Base-by-base conservation (phyloP, 2,888 invertebrate species). In the Kryphioiulus occultus region DNA sequence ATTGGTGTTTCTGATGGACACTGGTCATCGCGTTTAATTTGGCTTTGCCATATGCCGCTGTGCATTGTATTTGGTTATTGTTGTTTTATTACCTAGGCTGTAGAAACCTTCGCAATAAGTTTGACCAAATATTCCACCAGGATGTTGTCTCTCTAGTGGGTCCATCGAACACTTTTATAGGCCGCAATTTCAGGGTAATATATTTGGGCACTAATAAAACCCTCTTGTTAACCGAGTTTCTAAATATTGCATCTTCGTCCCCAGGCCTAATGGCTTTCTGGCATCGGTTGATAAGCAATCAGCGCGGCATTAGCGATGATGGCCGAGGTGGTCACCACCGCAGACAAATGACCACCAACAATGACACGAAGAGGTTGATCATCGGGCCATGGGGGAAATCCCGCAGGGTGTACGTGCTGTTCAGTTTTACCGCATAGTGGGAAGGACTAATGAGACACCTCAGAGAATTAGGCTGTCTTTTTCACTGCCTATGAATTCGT, bases 201-300 rank as follows among this genome's bases (percentile, higher is more conserved):
- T 17, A 47, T n/a, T 47, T 47, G 15, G 47, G 26, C 68, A 26
- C 26, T 68, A 68, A 68, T 68, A 68, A 68, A 68, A 68, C 26
- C 68, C 68, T 68, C 68, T 68, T 26, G 68, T 68, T 68, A 68
- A 68, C 68, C 68, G 26, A 26, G 68, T 68, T 68, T 68, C 5
- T 68, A 68, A 68, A 68, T 68, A 26, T 68, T 68, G 12, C 68
- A 68, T 68, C 68, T 68, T 68, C n/a, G 68, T 68, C n/a, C n/a
- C n/a, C 26, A 68, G 68, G 68, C 12, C 22, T 22, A 68, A 68
- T 68, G 68, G 26, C 68, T 26, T 68, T 17, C 68, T 68, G 68
- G 68, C 68, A 68, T 68, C 68, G 1, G 68, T 68, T 68, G 68
- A 68, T 68, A 26, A 68, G 68, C 68, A 68, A 68, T 68, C 68